Conservation (phyloP, 2,797 vertebrate species). For the Pterois miles region DNA sequence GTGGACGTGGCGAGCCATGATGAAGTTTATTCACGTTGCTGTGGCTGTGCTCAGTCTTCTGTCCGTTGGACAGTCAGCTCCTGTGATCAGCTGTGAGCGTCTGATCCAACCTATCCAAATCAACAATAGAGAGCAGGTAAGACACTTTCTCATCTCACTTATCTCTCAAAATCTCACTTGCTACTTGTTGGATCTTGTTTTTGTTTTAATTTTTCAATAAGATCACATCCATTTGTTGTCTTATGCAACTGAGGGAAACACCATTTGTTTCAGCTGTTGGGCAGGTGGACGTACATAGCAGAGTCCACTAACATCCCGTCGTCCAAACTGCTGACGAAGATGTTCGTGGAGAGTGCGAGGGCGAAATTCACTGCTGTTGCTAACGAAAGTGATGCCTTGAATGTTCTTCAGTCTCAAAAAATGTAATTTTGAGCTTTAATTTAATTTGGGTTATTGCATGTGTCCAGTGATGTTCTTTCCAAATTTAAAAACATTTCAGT, state of each 20-base stretch:
- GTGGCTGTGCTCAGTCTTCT: slow-evolving; percentile 43
- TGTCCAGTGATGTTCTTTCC: not conserved
- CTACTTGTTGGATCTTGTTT: not conserved
- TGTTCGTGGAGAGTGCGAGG: not conserved
- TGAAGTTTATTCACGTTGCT: slow-evolving; percentile 23
- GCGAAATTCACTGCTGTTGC: not conserved
- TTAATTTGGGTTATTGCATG: not conserved
- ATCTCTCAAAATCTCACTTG: not conserved
- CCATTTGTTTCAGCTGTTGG: slow-evolving; percentile 53
- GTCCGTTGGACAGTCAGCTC: slow-evolving; percentile 49
- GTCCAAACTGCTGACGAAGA: not conserved
- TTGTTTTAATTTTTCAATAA: too few relatives aligned
- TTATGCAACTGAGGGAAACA: not conserved
- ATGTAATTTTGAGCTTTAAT: slow-evolving; percentile 20
- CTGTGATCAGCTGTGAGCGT: slow-evolving; percentile 45
- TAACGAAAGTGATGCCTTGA: not conserved
- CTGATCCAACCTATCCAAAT: slow-evolving; percentile 22
- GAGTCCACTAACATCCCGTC: not conserved
- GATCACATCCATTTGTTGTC: not conserved
- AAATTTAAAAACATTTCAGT: not conserved
- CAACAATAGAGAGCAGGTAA: slow-evolving; percentile 46
- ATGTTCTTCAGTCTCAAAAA: slow-evolving; percentile 8
- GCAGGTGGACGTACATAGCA: slow-evolving; percentile 43
- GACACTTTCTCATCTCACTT: not conserved
- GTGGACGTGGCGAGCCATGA: not conserved